These are phyloP conservation scores for Ceratitis capitata DNA, from an alignment of 1,140 invertebrate genomes.

Conservation along the genomic window DNA sequence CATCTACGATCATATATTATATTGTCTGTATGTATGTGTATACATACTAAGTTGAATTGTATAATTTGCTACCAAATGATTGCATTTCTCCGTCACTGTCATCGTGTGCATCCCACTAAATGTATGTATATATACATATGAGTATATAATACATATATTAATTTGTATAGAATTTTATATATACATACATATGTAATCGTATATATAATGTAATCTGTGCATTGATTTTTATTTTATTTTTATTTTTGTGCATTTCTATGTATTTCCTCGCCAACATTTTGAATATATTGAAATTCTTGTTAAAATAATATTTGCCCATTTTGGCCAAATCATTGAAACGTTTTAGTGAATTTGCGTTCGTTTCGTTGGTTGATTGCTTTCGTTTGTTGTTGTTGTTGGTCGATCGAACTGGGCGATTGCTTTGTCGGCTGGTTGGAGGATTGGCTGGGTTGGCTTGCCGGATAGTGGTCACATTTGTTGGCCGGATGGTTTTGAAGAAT, in stretches of 20 bases:
- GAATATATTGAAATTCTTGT: constrained; percentile 32
- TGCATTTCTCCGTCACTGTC: constrained; percentile 1
- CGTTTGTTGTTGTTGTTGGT: not conserved
- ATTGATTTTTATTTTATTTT: not conserved
- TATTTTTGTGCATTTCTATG: not conserved
- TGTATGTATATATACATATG: too few relatives aligned
- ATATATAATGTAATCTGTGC: too few relatives aligned
- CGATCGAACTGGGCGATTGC: not conserved
- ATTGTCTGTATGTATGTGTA: not conserved
- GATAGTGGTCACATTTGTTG: not conserved
- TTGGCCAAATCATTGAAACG: constrained; percentile 37
- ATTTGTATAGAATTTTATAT: not conserved
- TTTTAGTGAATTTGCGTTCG: constrained; percentile 37
- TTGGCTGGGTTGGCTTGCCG: not conserved
- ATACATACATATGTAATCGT: not conserved
- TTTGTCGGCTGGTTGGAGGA: not conserved
- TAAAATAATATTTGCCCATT: constrained; percentile 38
- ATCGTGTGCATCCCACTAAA: not conserved
- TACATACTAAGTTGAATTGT: not conserved
- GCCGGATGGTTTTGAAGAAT: not conserved
- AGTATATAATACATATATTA: too few relatives aligned
- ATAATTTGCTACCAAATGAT: not conserved
- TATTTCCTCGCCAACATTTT: not conserved
- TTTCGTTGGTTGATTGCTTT: constrained; percentile 1
- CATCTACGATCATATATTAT: not conserved